Conservation (phyloP, 2,888 invertebrate species). For the Gymnoscelis rufifasciata region DNA sequence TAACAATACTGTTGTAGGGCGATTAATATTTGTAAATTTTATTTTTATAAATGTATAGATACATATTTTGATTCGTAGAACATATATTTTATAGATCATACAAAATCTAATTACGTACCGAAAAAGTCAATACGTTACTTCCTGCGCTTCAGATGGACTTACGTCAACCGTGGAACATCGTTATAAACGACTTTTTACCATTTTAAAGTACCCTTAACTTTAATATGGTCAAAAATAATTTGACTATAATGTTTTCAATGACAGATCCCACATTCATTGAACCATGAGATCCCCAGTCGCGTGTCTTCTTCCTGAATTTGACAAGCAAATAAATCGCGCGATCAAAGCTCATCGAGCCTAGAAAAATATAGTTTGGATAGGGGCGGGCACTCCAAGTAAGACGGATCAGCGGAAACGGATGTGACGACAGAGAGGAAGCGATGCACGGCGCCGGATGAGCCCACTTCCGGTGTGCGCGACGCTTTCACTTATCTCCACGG, state of each 20-base stretch:
- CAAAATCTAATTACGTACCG: too few species aligned
- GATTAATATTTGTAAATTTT: too few species aligned
- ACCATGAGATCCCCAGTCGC: conserved; percentile 48
- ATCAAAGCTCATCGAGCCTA: conserved; percentile 59
- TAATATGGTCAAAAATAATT: neutral
- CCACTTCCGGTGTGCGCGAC: conserved; percentile 63
- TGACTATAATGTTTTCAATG: conserved; percentile 3
- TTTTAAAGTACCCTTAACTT: too few species aligned
- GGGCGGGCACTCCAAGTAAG: conserved; percentile 50
- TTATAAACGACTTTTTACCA: too few species aligned
- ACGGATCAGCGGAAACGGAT: conserved; percentile 69
- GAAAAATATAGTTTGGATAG: conserved; percentile 57
- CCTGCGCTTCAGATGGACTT: too few species aligned
- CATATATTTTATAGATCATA: too few species aligned
- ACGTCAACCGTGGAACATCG: too few species aligned
- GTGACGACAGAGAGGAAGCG: conserved; percentile 68
- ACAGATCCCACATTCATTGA: conserved; percentile 36
- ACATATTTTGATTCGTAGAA: too few species aligned
- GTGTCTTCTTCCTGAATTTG: conserved; percentile 74
- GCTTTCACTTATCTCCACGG: conserved; percentile 75
- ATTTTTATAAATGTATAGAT: too few species aligned
- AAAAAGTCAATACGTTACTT: too few species aligned
- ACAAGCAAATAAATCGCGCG: conserved; percentile 74
- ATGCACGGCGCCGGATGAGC: conserved; percentile 68
- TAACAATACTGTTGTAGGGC: too few species aligned